Evolutionary conservation across 2,888 invertebrate species (phyloP).

Genomic region (Drosophila merina): DNA sequence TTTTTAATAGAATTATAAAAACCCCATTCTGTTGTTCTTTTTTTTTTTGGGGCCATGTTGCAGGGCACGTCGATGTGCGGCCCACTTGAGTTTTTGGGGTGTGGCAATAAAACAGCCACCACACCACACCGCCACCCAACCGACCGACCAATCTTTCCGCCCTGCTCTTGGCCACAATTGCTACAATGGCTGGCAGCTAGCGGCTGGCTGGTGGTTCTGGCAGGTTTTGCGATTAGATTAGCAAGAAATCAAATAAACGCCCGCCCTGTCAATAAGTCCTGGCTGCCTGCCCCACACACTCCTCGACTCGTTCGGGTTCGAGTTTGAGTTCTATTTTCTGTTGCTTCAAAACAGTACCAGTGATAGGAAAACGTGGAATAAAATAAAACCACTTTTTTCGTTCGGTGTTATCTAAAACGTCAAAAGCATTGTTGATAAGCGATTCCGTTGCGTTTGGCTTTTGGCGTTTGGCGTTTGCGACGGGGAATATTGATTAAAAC

Average conservation of each 20-base stretch:
- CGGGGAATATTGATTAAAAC: conserved; percentile 72
- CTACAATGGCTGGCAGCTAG: conserved; percentile 54
- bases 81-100: conserved; percentile 56
- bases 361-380: conserved; percentile 49
- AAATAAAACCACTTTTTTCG: conserved; percentile 11
- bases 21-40: not conserved
- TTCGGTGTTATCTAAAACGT: conserved; percentile 54
- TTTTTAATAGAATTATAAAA: conserved; percentile 31
- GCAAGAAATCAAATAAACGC: conserved; percentile 52
- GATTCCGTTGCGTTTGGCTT: conserved; percentile 14
- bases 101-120: conserved; percentile 75
- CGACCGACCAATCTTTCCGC: not conserved
- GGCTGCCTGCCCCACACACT: conserved; percentile 5
- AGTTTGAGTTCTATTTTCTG: conserved; percentile 42
- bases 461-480: conserved; percentile 27
- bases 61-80: conserved; percentile 22
- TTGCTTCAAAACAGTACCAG: conserved; percentile 48
- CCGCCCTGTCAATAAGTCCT: conserved; percentile 59
- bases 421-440: conserved; percentile 51
- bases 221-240: conserved; percentile 75
- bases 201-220: conserved; percentile 45
- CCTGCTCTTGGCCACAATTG: conserved; percentile 5
- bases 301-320: conserved; percentile 9
- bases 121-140: not conserved
- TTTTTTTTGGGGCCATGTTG: conserved; percentile 22